A percentile compares a stretch with the other conserved stretches of the same genome.
These are phyloP conservation scores for Trialeurodes vaporariorum DNA, from an alignment of 1,140 invertebrate genomes.

Conservation along the genomic window DNA sequence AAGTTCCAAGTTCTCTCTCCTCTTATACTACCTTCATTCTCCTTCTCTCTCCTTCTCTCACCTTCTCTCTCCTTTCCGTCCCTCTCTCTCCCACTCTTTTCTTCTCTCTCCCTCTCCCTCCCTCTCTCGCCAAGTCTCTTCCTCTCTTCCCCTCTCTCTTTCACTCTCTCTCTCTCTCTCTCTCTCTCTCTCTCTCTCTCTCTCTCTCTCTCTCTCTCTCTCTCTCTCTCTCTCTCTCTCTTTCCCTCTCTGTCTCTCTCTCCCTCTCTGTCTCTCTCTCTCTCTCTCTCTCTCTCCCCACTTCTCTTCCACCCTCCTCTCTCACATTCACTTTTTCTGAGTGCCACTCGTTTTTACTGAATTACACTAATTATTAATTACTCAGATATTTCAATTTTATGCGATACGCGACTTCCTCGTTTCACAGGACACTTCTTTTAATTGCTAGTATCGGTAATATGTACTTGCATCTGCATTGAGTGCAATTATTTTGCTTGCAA, in stretches of 20 bases:
- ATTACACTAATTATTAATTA: too few relatives aligned
- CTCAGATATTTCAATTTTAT: not conserved
- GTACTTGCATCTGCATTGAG: not conserved
- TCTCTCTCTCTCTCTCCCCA: too few relatives aligned
- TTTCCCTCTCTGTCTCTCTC: too few relatives aligned
- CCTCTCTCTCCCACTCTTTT: not conserved
- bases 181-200: not conserved
- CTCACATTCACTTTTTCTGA: too few relatives aligned
- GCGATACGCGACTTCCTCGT: not conserved
- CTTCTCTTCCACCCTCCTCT: too few relatives aligned
- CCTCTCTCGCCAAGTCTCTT: not conserved
- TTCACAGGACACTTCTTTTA: too few relatives aligned
- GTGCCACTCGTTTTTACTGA: too few relatives aligned
- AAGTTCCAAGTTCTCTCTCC: too few relatives aligned
- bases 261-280: too few relatives aligned
- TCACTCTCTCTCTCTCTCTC: not conserved
- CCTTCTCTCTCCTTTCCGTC: not conserved
- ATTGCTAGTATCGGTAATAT: not conserved
- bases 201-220: not conserved
- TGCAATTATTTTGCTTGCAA: too few relatives aligned
- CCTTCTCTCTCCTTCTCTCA: not conserved
- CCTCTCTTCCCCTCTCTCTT: not conserved
- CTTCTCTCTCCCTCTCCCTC: not conserved
- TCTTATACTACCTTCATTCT: too few relatives aligned
- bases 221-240: not conserved